phyloP scores from a whole-genome alignment of 2,888 invertebrate genomes.

The Eledona agricola region DNA sequence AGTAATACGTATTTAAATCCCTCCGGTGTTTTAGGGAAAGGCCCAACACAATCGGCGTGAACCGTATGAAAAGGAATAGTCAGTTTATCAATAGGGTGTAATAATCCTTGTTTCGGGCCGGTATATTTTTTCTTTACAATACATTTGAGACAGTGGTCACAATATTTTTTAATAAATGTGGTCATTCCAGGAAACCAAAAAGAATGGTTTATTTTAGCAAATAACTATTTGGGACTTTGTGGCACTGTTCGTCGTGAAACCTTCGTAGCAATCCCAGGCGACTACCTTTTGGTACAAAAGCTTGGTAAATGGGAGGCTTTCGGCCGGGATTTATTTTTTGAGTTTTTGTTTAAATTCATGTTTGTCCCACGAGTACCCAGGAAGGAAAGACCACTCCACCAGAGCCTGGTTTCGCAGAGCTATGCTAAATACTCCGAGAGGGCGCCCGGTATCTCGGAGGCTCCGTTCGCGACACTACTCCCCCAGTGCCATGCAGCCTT shows the following conservation, averaged over 20 bases:
- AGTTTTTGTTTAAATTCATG: too few species aligned
- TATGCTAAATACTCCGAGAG: too few species aligned
- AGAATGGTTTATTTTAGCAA: constrained; percentile 28
- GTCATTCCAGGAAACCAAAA: constrained; percentile 35
- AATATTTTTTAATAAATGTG: constrained; percentile 30
- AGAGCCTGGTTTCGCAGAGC: too few species aligned
- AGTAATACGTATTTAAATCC: constrained; percentile 22
- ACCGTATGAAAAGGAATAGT: constrained; percentile 17
- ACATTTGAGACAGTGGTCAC: constrained; percentile 18
- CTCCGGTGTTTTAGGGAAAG: constrained; percentile 13
- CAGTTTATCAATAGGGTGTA: constrained; percentile 7
- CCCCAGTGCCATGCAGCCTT: too few species aligned
- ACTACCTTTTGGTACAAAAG: constrained; percentile 36
- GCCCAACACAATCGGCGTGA: constrained; percentile 31
- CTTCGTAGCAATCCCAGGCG: constrained; percentile 33
- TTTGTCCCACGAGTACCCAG: too few species aligned
- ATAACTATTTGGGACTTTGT: constrained; percentile 32
- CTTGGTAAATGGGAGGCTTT: constrained; percentile 25
- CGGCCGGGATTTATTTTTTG: constrained; percentile 25
- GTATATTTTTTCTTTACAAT: constrained; percentile 5
- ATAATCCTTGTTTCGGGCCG: constrained; percentile 8
- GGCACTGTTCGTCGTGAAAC: constrained; percentile 39
- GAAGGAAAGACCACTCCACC: too few species aligned
- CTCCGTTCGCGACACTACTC: constrained; percentile 26
- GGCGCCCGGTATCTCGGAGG: too few species aligned